phyloP scores from a whole-genome alignment of 2,888 invertebrate genomes.

The Chloroclystis v-ata region DNA sequence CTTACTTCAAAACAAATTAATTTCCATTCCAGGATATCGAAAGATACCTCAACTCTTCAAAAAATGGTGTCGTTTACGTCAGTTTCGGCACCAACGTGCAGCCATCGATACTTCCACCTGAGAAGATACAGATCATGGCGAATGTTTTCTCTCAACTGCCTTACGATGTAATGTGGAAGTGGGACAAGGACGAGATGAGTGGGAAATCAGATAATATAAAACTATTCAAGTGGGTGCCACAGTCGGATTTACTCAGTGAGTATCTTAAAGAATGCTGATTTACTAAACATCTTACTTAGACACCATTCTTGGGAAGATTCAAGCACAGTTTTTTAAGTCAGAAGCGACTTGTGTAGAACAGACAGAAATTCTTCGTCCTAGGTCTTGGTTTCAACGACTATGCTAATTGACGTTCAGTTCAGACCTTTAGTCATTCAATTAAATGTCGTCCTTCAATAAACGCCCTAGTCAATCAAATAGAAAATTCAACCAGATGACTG shows the following conservation, averaged over 20 bases:
- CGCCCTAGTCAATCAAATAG: too few species aligned
- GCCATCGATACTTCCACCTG: constrained; percentile 43
- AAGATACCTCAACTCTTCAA: constrained; percentile 49
- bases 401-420: too few species aligned
- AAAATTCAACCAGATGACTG: too few species aligned
- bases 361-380: too few species aligned
- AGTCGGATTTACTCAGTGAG: constrained; percentile 58
- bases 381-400: too few species aligned
- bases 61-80: constrained; percentile 61
- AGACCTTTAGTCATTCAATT: too few species aligned
- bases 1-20: too few species aligned
- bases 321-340: too few species aligned
- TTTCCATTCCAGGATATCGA: constrained; percentile 46
- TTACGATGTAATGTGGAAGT: constrained; percentile 67
- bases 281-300: too few species aligned
- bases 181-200: constrained; percentile 23
- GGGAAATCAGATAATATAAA: constrained; percentile 53
- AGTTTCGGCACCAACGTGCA: constrained; percentile 63
- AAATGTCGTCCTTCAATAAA: too few species aligned
- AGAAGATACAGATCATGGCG: constrained; percentile 42
- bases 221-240: constrained; percentile 65
- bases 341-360: too few species aligned
- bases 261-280: not conserved
- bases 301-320: not conserved
- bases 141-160: constrained; percentile 55